phyloP scores from a whole-genome alignment of 2,113 vertebrate genomes.

The Peucedramus taeniatus region DNA sequence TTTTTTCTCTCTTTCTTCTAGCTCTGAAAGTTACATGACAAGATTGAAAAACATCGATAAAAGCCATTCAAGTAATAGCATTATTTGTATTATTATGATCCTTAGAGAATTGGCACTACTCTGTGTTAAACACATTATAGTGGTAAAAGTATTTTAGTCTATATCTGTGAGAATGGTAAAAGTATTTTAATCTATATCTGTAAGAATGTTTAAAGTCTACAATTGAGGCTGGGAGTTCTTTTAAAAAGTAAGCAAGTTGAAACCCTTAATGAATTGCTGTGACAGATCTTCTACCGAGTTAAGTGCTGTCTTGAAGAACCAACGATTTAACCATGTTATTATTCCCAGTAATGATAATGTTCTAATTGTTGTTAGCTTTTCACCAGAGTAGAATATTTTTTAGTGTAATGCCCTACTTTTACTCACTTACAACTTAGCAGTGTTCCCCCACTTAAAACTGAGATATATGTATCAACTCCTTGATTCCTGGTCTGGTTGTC shows the following conservation, averaged over 20 bases:
- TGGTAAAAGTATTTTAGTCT: neutral
- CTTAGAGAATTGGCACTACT: neutral
- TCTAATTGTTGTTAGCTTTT: neutral
- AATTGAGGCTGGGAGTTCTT: neutral
- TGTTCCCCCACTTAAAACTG: neutral
- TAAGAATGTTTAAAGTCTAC: neutral
- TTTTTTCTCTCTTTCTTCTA: neutral
- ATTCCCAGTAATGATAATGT: neutral
- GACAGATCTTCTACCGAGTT: neutral
- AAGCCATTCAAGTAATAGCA: neutral
- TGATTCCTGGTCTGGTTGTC: neutral
- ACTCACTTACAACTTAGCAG: neutral
- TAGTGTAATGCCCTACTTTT: neutral
- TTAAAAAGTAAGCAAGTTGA: neutral
- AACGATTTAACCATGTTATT: neutral
- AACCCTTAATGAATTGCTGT: neutral
- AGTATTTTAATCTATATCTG: neutral
- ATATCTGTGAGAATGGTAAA: neutral
- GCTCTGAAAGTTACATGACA: neutral
- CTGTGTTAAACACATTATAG: neutral
- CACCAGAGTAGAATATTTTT: neutral
- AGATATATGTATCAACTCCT: accelerated
- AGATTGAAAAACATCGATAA: neutral
- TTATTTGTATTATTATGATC: neutral
- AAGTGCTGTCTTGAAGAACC: neutral